Conservation (phyloP, 2,888 invertebrate genomes). For the Drosophila subsilvestris region DNA sequence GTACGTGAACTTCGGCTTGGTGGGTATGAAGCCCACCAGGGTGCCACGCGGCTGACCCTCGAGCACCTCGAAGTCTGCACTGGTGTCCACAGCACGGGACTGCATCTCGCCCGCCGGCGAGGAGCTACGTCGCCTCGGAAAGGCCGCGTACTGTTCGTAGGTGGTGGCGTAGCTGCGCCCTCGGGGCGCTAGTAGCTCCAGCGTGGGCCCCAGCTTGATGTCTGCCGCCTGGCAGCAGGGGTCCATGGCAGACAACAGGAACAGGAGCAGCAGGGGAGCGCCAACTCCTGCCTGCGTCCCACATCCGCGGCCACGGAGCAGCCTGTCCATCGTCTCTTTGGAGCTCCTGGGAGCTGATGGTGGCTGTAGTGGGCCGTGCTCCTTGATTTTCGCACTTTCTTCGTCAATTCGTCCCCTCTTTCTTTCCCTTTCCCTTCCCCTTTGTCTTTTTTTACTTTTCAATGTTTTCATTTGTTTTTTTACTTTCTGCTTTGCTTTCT, state of each 20-base stretch:
- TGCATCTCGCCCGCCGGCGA: slow-evolving; percentile 88
- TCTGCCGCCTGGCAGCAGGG: slow-evolving; percentile 17
- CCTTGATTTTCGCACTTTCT: slow-evolving; percentile 28
- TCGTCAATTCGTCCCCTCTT: slow-evolving; percentile 16
- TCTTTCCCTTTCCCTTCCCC: slow-evolving; percentile 12
- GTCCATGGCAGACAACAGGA: slow-evolving; percentile 18
- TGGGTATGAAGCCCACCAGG: slow-evolving; percentile 93
- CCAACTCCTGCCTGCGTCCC: not conserved
- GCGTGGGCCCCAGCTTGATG: slow-evolving; percentile 16
- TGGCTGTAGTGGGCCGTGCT: slow-evolving; percentile 11
- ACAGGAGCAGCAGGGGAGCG: slow-evolving; percentile 37
- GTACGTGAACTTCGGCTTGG: slow-evolving; percentile 94
- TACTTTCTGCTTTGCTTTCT: slow-evolving; percentile 25
- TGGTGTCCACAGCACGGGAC: slow-evolving; percentile 93
- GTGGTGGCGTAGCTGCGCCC: slow-evolving; percentile 72
- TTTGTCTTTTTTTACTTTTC: slow-evolving; percentile 36
- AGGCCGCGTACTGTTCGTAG: slow-evolving; percentile 80
- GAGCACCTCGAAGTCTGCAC: slow-evolving; percentile 92
- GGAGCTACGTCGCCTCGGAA: slow-evolving; percentile 82
- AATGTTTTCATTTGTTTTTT: slow-evolving; percentile 56
- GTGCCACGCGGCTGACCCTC: slow-evolving; percentile 94
- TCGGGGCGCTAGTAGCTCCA: slow-evolving; percentile 59
- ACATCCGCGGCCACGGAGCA: not conserved
- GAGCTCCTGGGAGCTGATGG: slow-evolving; percentile 33
- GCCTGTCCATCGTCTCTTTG: slow-evolving; percentile 55